Conservation (phyloP, 1,140 invertebrate genomes). For the Leptinotarsa texana region DNA sequence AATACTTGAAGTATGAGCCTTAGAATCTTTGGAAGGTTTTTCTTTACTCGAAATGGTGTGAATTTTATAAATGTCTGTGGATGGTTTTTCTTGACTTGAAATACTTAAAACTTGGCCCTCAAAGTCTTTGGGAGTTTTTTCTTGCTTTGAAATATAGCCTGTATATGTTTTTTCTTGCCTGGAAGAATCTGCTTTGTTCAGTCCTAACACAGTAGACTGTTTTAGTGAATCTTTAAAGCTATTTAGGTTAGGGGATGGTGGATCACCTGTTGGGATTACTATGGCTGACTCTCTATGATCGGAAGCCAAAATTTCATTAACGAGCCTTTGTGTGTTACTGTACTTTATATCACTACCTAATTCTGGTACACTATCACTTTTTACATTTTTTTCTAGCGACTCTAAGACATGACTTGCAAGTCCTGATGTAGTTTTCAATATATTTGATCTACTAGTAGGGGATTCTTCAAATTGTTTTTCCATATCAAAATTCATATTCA, state of each 20-base stretch:
- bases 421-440: not conserved
- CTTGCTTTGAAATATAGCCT: not conserved
- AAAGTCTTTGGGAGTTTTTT: not conserved
- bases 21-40: not conserved
- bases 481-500: not conserved
- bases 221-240: not conserved
- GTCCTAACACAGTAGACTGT: not conserved
- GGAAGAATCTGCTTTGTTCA: not conserved
- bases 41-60: not conserved
- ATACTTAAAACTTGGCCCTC: not conserved
- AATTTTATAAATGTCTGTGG: too few relatives aligned
- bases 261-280: not conserved
- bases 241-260: not conserved
- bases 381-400: not conserved
- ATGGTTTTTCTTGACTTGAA: too few relatives aligned
- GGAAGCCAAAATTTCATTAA: not conserved
- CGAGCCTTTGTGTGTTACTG: not conserved
- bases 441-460: not conserved
- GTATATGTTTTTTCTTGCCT: not conserved
- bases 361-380: not conserved
- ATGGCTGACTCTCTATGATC: not conserved
- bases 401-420: not conserved
- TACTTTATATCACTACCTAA: not conserved
- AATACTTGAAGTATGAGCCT: not conserved
- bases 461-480: not conserved